phyloP scores from a whole-genome alignment of 2,797 vertebrate genomes.

The Falco naumanni region DNA sequence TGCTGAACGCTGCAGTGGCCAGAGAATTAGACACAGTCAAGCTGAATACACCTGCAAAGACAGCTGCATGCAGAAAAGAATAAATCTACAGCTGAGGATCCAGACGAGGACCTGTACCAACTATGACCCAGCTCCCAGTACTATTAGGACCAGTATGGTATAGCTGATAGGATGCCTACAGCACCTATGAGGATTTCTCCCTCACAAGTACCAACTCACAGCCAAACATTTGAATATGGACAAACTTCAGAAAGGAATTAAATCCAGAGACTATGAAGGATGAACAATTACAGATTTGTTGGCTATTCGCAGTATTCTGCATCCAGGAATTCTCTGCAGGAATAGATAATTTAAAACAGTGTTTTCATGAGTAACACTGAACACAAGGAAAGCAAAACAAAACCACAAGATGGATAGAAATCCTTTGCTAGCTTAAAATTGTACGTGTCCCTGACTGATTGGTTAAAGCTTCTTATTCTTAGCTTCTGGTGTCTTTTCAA shows the following conservation, averaged over 20 bases:
- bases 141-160: not conserved
- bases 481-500: not conserved
- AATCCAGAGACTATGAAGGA: not conserved
- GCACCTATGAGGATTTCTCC: not conserved
- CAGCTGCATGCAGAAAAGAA: not conserved
- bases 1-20: not conserved
- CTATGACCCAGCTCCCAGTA: not conserved
- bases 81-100: not conserved
- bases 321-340: not conserved
- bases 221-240: not conserved
- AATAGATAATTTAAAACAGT: not conserved
- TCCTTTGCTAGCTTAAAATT: not conserved
- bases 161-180: not conserved
- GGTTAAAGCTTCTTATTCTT: not conserved
- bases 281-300: not conserved
- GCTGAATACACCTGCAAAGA: not conserved
- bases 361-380: not conserved
- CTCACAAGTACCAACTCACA: not conserved
- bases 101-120: not conserved
- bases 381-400: not conserved
- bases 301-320: not conserved
- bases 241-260: not conserved
- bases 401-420: not conserved
- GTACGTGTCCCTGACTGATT: not conserved
- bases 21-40: not conserved